Conservation (phyloP, 2,113 vertebrate genomes). For the Atractosteus spatula region DNA sequence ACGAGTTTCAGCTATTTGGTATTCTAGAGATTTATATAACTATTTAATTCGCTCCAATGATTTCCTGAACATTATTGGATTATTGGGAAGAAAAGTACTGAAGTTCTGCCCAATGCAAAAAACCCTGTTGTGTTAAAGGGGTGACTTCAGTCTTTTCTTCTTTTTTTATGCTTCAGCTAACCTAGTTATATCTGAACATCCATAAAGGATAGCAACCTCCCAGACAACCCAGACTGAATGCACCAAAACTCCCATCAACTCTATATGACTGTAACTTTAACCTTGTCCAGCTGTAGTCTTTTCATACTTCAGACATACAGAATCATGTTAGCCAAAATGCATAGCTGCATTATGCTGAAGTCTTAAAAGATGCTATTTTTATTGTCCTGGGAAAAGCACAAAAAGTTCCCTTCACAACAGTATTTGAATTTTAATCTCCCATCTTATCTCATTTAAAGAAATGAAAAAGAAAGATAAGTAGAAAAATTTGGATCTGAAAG, state of each 20-base stretch:
- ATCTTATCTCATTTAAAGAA: not conserved
- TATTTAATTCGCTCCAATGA: too few relatives aligned
- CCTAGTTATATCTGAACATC: too few relatives aligned
- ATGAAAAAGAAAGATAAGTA: too few relatives aligned
- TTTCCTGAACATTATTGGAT: too few relatives aligned
- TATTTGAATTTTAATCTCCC: not conserved
- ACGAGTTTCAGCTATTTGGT: too few relatives aligned
- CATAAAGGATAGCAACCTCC: not conserved
- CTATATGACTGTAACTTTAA: not conserved
- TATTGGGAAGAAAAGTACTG: too few relatives aligned
- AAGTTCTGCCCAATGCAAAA: too few relatives aligned
- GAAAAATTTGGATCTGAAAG: too few relatives aligned
- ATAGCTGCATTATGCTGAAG: not conserved
- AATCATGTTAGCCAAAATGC: not conserved
- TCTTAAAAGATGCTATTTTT: constrained; percentile 1
- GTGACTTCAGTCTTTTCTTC: too few relatives aligned
- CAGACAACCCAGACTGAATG: not conserved
- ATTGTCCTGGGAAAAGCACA: not conserved
- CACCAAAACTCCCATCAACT: not conserved
- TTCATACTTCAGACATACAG: not conserved
- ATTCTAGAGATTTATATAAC: too few relatives aligned
- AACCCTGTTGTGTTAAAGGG: too few relatives aligned
- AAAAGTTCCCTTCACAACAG: not conserved
- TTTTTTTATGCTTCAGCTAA: too few relatives aligned
- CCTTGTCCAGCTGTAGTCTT: not conserved